Conservation (phyloP, 2,113 vertebrate genomes). For the Erythrocercus mccallii region DNA sequence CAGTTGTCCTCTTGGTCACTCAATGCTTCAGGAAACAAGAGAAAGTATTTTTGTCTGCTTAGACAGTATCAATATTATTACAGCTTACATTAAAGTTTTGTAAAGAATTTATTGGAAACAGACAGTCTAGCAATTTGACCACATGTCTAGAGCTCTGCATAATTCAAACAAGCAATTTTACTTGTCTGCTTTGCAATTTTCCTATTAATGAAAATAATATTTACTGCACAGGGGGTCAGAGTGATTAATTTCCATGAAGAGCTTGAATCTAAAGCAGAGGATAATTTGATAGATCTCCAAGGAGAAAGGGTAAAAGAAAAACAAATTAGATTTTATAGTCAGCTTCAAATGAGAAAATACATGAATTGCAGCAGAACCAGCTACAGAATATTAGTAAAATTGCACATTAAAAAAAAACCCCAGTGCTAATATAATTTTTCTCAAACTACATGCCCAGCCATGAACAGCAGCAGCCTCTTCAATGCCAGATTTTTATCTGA, state of each 20-base stretch:
- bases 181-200: slow-evolving; percentile 13
- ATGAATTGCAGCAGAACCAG: not conserved
- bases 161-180: slow-evolving; percentile 16
- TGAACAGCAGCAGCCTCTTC: not conserved
- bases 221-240: slow-evolving; percentile 31
- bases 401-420: not conserved
- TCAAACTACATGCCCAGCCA: not conserved
- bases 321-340: not conserved
- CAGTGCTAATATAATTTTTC: not conserved
- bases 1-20: not conserved
- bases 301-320: not conserved
- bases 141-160: not conserved
- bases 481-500: not conserved
- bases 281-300: slow-evolving; percentile 19
- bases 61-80: not conserved
- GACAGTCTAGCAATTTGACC: not conserved
- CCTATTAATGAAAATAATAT: slow-evolving; percentile 51
- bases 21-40: not conserved
- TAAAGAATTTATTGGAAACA: not conserved
- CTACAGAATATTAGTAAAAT: not conserved
- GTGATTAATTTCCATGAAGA: slow-evolving; percentile 13
- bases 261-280: not conserved
- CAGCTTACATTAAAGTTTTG: not conserved
- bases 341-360: not conserved
- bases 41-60: not conserved